Evolutionary conservation across 2,888 invertebrate species (phyloP).

Genomic region (Blastobasis adustella): DNA sequence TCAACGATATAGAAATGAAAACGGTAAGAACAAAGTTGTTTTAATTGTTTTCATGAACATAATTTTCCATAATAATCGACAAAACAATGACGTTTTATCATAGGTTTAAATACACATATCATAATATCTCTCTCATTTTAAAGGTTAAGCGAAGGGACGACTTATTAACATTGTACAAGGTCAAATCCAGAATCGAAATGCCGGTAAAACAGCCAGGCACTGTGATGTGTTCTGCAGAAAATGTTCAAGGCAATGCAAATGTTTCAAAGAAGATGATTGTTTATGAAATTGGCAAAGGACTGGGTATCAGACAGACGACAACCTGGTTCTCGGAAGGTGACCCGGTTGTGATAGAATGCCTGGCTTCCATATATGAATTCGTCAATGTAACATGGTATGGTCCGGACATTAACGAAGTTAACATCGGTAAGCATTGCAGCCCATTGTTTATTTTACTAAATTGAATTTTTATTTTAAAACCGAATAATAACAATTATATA

Average conservation of each 20-base stretch:
- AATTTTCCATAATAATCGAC: no score
- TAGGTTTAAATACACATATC: no score
- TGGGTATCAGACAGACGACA: constrained; percentile 38
- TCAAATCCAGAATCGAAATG: constrained; percentile 29
- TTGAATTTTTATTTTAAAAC: background rate
- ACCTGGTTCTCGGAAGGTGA: constrained; percentile 43
- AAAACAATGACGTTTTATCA: no score
- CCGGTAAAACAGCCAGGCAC: constrained; percentile 29
- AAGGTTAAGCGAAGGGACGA: constrained; percentile 19
- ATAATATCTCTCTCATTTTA: constrained; percentile 7
- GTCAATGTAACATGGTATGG: constrained; percentile 42
- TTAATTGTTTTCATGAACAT: no score
- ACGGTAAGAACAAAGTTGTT: constrained; percentile 17
- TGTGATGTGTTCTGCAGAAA: constrained; percentile 41
- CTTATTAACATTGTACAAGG: constrained; percentile 24
- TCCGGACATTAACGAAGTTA: constrained; percentile 16
- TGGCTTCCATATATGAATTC: constrained; percentile 49
- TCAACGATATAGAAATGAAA: constrained; percentile 10
- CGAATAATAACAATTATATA: background rate
- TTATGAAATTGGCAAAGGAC: constrained; percentile 46
- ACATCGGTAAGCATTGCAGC: constrained; percentile 22
- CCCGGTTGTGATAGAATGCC: constrained; percentile 34
- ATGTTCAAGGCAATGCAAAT: constrained; percentile 11
- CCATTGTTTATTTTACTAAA: background rate
- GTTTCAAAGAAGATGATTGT: constrained; percentile 28